Evolutionary conservation across 2,888 invertebrate species (phyloP).

Genomic region (Julus scanicus): DNA sequence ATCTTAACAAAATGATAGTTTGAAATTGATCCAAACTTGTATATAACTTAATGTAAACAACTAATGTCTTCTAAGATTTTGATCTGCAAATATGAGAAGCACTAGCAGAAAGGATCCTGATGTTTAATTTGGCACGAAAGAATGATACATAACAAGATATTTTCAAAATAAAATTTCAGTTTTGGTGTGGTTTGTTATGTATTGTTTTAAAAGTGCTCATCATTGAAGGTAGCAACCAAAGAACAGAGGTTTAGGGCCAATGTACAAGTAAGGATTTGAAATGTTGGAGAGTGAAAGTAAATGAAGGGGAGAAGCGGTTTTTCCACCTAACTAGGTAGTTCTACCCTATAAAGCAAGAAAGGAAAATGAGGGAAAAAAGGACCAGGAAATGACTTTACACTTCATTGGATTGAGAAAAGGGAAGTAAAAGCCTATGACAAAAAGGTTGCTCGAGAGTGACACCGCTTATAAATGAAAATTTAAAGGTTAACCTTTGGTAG

Average conservation of each 20-base stretch:
- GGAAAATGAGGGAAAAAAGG: not conserved
- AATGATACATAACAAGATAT: too few relatives aligned
- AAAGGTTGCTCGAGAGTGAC: not conserved
- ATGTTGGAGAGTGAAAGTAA: slow-evolving; percentile 1
- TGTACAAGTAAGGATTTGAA: not conserved
- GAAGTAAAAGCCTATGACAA: not conserved
- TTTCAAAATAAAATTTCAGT: too few relatives aligned
- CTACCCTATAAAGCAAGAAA: not conserved
- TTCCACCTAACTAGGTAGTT: not conserved
- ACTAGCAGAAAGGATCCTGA: too few relatives aligned
- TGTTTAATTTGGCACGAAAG: too few relatives aligned
- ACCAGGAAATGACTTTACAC: not conserved
- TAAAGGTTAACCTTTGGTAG: not conserved
- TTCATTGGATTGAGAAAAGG: slow-evolving; percentile 1
- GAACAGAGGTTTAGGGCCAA: not conserved
- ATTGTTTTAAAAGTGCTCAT: not conserved
- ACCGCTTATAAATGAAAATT: not conserved
- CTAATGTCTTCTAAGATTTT: too few relatives aligned
- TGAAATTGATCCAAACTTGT: too few relatives aligned
- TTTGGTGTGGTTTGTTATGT: not conserved
- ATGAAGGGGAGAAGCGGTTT: not conserved
- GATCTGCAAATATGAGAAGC: too few relatives aligned
- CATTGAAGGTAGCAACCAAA: not conserved
- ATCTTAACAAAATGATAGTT: too few relatives aligned
- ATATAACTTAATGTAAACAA: too few relatives aligned